These are phyloP conservation scores for Dasyprocta punctata DNA, from an alignment of 2,113 vertebrate species.

Conservation along the genomic window DNA sequence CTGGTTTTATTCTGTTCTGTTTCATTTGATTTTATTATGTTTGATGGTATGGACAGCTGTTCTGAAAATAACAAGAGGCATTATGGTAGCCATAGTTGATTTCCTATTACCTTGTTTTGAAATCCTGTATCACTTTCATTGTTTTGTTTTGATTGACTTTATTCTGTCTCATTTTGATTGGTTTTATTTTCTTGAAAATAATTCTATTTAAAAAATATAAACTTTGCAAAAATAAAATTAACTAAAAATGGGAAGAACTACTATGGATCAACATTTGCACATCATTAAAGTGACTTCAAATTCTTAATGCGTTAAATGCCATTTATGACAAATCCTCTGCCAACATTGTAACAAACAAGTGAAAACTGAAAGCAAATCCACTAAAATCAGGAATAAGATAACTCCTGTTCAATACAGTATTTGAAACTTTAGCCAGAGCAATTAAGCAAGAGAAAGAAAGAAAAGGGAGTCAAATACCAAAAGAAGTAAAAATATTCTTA, in stretches of 20 bases:
- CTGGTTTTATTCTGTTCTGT: too few relatives aligned
- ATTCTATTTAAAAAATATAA: background rate
- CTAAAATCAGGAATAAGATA: background rate
- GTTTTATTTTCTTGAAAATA: too few relatives aligned
- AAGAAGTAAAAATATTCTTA: background rate
- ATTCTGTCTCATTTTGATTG: too few relatives aligned
- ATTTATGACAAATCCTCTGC: background rate
- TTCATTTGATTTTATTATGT: too few relatives aligned
- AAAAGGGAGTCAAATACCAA: background rate
- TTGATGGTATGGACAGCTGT: too few relatives aligned
- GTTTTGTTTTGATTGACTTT: too few relatives aligned
- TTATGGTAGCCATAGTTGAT: too few relatives aligned
- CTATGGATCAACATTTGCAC: background rate
- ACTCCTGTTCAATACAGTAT: background rate
- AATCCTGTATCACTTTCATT: too few relatives aligned
- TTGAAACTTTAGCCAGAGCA: background rate
- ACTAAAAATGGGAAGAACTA: background rate
- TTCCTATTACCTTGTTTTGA: too few relatives aligned
- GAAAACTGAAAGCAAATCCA: background rate
- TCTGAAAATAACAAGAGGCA: too few relatives aligned
- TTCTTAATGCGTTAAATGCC: background rate
- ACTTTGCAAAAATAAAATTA: slow-evolving; percentile 1
- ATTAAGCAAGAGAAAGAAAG: background rate
- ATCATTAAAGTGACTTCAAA: background rate
- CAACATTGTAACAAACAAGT: background rate